These are phyloP conservation scores for Sternarchorhynchus goeldii DNA, from an alignment of 2,797 vertebrate genomes.

Conservation along the genomic window DNA sequence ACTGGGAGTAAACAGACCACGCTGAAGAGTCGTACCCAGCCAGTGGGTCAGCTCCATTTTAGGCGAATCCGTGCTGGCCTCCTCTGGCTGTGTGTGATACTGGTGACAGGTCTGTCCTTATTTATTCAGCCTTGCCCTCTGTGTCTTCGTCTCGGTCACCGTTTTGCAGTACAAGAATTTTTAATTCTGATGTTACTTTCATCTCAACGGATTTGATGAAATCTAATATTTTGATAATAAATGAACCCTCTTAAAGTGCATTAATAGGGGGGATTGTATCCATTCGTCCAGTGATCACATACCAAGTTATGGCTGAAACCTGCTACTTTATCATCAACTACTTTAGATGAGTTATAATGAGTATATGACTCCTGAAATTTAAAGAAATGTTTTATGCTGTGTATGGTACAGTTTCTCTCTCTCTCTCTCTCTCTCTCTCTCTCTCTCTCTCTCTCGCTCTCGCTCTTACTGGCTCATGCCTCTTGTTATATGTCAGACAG, in stretches of 20 bases:
- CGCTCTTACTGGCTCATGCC: constrained; percentile 1
- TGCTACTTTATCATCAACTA: too few relatives aligned
- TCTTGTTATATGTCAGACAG: constrained; percentile 28
- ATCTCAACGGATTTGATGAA: too few relatives aligned
- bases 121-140: constrained; percentile 39
- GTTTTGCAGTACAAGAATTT: too few relatives aligned
- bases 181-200: too few relatives aligned
- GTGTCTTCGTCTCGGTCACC: neutral
- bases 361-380: too few relatives aligned
- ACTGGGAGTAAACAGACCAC: constrained; percentile 54
- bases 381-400: too few relatives aligned
- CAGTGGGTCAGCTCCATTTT: constrained; percentile 53
- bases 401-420: neutral
- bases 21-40: constrained; percentile 57
- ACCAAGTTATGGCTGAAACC: too few relatives aligned
- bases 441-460: constrained; percentile 15
- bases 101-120: constrained; percentile 49
- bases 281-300: too few relatives aligned
- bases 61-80: constrained; percentile 52
- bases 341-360: too few relatives aligned
- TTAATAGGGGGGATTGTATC: too few relatives aligned
- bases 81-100: constrained; percentile 45
- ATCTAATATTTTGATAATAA: too few relatives aligned
- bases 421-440: constrained; percentile 24
- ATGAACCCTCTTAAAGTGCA: too few relatives aligned